Percentiles rank a stretch among this genome's conserved stretches.
These are phyloP conservation scores for Bos javanicus DNA, from an alignment of 2,113 vertebrate genomes.

Conservation along the genomic window DNA sequence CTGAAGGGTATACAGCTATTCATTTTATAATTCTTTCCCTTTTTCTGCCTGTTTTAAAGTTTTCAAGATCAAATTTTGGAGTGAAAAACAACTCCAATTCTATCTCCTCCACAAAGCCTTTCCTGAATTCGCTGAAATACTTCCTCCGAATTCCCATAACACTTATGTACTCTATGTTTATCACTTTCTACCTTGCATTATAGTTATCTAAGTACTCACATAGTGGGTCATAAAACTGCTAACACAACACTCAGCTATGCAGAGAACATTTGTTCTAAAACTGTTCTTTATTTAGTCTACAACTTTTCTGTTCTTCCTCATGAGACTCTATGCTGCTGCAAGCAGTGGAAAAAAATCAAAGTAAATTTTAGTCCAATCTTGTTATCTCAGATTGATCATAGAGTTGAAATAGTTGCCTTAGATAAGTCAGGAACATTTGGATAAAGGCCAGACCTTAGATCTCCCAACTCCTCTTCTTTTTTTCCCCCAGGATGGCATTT, in stretches of 20 bases:
- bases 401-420: not conserved
- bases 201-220: conserved; percentile 20
- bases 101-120: not conserved
- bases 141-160: not conserved
- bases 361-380: not conserved
- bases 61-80: not conserved
- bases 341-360: not conserved
- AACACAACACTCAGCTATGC: not conserved
- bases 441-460: not conserved
- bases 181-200: not conserved
- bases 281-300: not conserved
- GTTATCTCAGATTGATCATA: not conserved
- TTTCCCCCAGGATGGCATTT: not conserved
- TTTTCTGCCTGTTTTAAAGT: not conserved
- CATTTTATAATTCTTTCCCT: not conserved
- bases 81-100: not conserved
- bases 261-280: conserved; percentile 10
- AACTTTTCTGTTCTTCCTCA: not conserved
- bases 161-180: not conserved
- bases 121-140: conserved; percentile 26
- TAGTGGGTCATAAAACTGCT: not conserved
- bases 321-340: not conserved
- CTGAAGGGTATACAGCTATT: not conserved
- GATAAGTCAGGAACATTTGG: not conserved
- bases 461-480: not conserved